phyloP scores from a whole-genome alignment of 2,113 vertebrate species.

The Brachyhypopomus gauderio region DNA sequence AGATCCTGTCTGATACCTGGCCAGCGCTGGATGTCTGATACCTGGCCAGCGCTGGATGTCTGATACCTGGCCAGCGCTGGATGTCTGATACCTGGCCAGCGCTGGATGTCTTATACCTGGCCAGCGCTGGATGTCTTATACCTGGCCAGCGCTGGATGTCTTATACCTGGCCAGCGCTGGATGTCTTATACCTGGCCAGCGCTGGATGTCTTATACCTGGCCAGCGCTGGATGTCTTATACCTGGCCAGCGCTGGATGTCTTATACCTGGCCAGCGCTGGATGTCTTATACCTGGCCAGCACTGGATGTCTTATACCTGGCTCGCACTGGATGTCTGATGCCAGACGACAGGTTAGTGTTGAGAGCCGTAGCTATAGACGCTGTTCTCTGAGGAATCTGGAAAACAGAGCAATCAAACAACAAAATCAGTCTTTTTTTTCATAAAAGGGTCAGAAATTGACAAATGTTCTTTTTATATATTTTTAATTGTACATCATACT shows the following conservation, averaged over 20 bases:
- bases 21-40: constrained; percentile 55
- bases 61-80: constrained; percentile 70
- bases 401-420: neutral
- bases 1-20: neutral
- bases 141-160: neutral
- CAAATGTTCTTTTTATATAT: too few species aligned
- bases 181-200: neutral
- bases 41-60: constrained; percentile 86
- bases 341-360: constrained; percentile 85
- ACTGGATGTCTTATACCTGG: constrained; percentile 75
- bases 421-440: neutral
- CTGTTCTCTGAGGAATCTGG: constrained; percentile 89
- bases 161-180: too few species aligned
- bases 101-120: neutral
- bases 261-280: too few species aligned
- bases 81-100: neutral
- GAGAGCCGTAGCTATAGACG: constrained; percentile 88
- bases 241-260: neutral
- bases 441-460: too few species aligned
- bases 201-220: too few species aligned
- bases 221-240: too few species aligned
- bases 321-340: constrained; percentile 81
- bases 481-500: too few species aligned
- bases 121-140: neutral
- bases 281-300: neutral